Evolutionary conservation across 2,888 invertebrate genomes (phyloP), one percentile per base, ranked within the genome.

Genomic region (Galeopsomyia nigrocyanea): DNA sequence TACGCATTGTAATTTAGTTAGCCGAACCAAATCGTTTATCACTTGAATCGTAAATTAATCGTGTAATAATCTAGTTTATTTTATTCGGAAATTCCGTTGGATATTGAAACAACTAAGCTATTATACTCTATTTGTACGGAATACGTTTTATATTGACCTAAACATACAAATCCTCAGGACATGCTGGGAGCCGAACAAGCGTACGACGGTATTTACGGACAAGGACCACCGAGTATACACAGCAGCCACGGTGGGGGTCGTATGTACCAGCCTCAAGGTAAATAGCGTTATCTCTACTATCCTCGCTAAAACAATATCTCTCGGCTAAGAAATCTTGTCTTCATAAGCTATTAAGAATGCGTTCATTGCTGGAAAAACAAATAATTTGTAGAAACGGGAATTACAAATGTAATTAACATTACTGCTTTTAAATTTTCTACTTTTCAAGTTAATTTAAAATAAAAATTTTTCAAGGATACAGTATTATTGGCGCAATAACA

Each of bases 181-280:
- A 94, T 95, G 92, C 92, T 95, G 88, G 93, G 93, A 85, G 94
- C 95, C 83, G 96, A 96, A 87, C 96, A 96, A 89, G 93, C 94
- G 84, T 97, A 95, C 90, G 96, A 96, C 87, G 94, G 94, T 87
- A 92, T 96, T 90, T 97, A 96, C 88, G 94, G 94, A 85, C 96
- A 96, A 87, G 94, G 96, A 86, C 95, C 95, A 81, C 95, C 95
- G 81, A 93, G 93, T 87, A 93, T 94, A 85, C 93, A 93, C 88
- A 93, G 93, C 89, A 92, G 92, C 84, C 93, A 93, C 17, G 53
- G 39, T 68, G 92, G 92, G 82, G 91, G 92, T 83, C 90, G 92
- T 85, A 90, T 90, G 82, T 95, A 94, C 89, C 95, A 94, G 84
- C 94, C 94, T 79, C 93, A 92, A 95, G 95, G 95, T 95, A 93